Base-by-base conservation (phyloP, 1,140 invertebrate genomes). In the Caenorhabditis tropicalis region DNA sequence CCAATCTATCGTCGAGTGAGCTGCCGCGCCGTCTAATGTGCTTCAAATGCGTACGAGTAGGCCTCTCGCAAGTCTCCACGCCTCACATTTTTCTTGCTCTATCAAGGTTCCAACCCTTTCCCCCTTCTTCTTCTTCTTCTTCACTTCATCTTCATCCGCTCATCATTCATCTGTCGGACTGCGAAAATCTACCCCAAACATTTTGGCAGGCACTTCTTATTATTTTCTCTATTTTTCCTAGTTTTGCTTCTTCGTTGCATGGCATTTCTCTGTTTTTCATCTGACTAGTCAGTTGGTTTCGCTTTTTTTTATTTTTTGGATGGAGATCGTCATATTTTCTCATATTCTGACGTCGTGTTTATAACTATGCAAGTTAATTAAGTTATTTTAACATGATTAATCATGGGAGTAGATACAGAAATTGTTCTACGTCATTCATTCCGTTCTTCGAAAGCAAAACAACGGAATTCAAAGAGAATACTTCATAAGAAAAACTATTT, bases 21-120 rank as follows among this genome's bases (percentile, higher is more conserved):
- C 65, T 74, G 65, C 65, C 65, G 65, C 65, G 65, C 65, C 65
- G 65, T 74, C 65, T 74, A 74, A 74, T 74, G 65, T 74, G 65
- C 65, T 74, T 74, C 65, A 74, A 74, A 74, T 74, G 65, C 65
- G 65, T 74, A 74, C 36, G 33, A 39, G 65, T 74, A 74, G 65
- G 39, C 39, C 58, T 65, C 33, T 74, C 65, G 65, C 36, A 74
- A 43, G 65, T 74, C 65, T 74, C 65, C 29, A 27, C 65, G 65
- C 36, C 65, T 31, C 36, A 74, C 65, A 19, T 33, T 74, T 74
- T 74, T 65, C 15, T n/a, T 74, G 65, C 65, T 74, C 36, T 36
- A 74, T 74, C 65, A 74, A 74, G 65, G 65, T 74, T 74, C 65
- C 65, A 43, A 43, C 36, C 21, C 65, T 46, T 56, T 46, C 65